Percentiles rank a stretch among this genome's conserved stretches.
These are phyloP conservation scores for Eristalis tenax DNA, from an alignment of 2,888 invertebrate genomes.

Conservation along the genomic window DNA sequence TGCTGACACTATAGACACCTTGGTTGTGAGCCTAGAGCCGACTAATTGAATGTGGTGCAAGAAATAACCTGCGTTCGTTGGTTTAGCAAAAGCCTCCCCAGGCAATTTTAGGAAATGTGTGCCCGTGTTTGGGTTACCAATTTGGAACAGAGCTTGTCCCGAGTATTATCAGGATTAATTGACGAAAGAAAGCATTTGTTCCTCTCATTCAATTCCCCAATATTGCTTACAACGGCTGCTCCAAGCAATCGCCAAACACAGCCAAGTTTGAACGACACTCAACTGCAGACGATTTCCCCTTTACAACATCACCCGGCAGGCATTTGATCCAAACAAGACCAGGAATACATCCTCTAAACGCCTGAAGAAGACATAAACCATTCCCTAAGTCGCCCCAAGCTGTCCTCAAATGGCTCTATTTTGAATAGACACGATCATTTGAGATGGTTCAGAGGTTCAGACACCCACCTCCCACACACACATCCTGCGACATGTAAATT, in stretches of 20 bases:
- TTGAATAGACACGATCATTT: not conserved
- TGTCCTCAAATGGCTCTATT: not conserved
- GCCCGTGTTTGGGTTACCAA: no score
- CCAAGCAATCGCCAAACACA: not conserved
- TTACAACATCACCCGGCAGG: not conserved
- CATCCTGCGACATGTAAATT: not conserved
- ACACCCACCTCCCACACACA: not conserved
- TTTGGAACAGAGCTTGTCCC: no score
- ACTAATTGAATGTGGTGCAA: no score
- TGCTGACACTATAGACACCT: no score
- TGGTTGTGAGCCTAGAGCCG: no score
- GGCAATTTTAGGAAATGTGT: no score
- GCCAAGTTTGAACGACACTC: not conserved
- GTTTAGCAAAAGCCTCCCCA: no score
- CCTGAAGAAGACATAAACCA: not conserved
- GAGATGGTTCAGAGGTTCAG: not conserved
- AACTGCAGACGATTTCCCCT: not conserved
- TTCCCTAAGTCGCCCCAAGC: not conserved
- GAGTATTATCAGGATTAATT: no score
- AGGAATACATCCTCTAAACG: not conserved
- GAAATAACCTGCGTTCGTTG: no score
- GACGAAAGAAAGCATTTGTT: no score
- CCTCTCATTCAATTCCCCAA: no score
- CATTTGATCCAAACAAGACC: not conserved
- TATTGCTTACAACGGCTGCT: no score